Evolutionary conservation across 2,113 vertebrate species (phyloP).

Genomic region (Cephalopholis sonnerati): DNA sequence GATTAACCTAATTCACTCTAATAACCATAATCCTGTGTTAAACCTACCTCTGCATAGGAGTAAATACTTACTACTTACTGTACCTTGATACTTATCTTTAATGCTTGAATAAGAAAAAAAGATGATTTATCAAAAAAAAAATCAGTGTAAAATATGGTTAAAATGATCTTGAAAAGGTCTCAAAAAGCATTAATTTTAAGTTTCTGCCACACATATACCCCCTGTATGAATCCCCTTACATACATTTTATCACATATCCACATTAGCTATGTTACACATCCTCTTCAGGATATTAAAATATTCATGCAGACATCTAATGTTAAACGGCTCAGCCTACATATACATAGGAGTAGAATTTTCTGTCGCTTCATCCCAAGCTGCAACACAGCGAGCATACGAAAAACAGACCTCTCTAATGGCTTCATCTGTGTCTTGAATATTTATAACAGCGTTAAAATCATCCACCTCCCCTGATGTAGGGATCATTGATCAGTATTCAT

Average conservation of each 20-base stretch:
- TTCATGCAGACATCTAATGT: neutral
- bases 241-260: neutral
- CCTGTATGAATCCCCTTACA: neutral
- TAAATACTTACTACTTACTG: no score
- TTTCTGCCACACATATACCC: no score
- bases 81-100: no score
- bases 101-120: no score
- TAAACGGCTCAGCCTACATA: neutral
- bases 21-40: no score
- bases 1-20: no score
- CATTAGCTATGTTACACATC: neutral
- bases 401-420: conserved; percentile 4
- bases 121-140: no score
- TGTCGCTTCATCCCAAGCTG: conserved; percentile 1
- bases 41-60: no score
- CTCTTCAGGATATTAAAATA: conserved; percentile 5
- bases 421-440: conserved; percentile 40
- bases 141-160: no score
- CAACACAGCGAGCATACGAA: neutral
- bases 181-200: no score
- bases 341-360: conserved; percentile 2
- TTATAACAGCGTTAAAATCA: conserved; percentile 28
- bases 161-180: no score
- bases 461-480: conserved; percentile 18
- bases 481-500: conserved; percentile 48